Evolutionary conservation across 2,113 vertebrate species (phyloP), one percentile per base, ranked within the genome.

Genomic region (Oncorhynchus kisutch): DNA sequence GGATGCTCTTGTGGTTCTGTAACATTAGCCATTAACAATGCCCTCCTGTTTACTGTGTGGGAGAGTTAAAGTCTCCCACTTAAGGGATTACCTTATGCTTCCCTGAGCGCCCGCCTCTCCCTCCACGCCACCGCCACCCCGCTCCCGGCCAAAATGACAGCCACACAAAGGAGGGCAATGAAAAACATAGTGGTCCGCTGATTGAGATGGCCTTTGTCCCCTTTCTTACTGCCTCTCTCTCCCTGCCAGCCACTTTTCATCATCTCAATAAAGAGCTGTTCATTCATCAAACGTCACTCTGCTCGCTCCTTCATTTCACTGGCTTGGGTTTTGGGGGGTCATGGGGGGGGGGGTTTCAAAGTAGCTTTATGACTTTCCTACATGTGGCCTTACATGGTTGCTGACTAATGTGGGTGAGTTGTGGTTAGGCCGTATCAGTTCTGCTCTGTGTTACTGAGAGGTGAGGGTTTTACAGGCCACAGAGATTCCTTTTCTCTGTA

Each of bases 21-120:
- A 94, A 95, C 91, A 82, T 88, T 94, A 91, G 85, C 92, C 88
- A 92, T 91, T 90, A 93, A 91, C 89, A 92, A 92, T 91, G 89
- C 86, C 88, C 82, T 84, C 75, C 77, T 95, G 84, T 95, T 95
- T 94, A 93, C 78, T 95, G 89, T 90, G 85, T 87, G 82, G 91
- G 90, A 93, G 89, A 90, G 86, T 87, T 91, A 84, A 92, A 91
- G 86, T 90, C 91, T 83, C 82, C 88, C 90, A 91, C 91, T 93
- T 93, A 93, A 92, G 89, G 90, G 92, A 92, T 93, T 91, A 91
- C 88, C 67, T 90, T 90, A 84, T 90, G 78, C 91, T 85, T 91
- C 85, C 88, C 90, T 83, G 51, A 84, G 87, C 84, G 86, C 77
- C 86, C 82, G 90, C 92, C 78, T 78, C 85, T 82, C 87, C 82